These are phyloP conservation scores for Microcaecilia unicolor DNA, from an alignment of 2,797 vertebrate genomes.

Conservation along the genomic window DNA sequence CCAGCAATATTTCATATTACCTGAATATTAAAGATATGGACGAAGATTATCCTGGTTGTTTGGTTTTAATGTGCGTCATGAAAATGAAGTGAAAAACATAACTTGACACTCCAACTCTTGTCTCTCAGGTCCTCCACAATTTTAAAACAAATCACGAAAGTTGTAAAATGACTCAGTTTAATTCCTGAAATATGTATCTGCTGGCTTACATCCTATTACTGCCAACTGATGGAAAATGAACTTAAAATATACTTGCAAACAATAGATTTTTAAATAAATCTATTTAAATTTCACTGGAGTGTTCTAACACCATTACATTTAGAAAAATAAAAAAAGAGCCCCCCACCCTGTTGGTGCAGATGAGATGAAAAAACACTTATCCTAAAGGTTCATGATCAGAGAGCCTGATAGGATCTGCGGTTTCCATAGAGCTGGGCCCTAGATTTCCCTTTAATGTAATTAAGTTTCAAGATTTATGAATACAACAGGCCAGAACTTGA, in stretches of 20 bases:
- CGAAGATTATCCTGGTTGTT: neutral
- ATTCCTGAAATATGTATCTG: accelerated
- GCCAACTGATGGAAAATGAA: accelerated
- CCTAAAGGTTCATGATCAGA: constrained; percentile 75
- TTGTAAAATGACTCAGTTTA: neutral
- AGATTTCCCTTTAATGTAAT: constrained; percentile 92
- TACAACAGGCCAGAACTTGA: constrained; percentile 85
- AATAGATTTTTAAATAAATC: neutral
- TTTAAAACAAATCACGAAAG: no score
- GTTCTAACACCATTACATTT: constrained; percentile 14
- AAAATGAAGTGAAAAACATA: neutral
- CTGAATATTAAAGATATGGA: neutral
- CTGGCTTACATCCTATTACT: neutral
- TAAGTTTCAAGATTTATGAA: constrained; percentile 90
- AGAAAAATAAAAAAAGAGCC: no score
- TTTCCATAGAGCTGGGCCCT: constrained; percentile 80
- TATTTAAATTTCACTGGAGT: constrained; percentile 8
- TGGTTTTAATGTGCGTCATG: neutral
- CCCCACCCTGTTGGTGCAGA: constrained; percentile 23
- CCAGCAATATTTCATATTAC: neutral
- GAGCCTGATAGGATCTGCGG: constrained; percentile 73
- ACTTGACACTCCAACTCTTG: neutral
- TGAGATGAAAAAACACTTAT: constrained; percentile 56
- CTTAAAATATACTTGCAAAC: accelerated
- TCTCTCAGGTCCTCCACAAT: neutral